Evolutionary conservation across 1,140 invertebrate genomes (phyloP), one percentile per base, ranked within the genome.

Genomic region (Drosophila watanabei): DNA sequence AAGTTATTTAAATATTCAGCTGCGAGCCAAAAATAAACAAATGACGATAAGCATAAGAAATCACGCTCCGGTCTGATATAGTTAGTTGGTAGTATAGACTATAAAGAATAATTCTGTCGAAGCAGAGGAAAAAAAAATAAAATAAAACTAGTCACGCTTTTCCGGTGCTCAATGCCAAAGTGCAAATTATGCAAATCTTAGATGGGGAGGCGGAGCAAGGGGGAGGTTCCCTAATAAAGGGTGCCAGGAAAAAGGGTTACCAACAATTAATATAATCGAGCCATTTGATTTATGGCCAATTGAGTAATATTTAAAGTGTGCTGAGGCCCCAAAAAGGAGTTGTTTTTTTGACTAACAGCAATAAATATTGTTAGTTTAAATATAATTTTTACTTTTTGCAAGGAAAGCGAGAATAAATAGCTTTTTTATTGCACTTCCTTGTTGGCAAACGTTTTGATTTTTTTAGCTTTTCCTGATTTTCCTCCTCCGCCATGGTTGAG

Each of bases 111-210:
- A 63, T 66, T 77, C 52, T 48, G 39, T 20, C 18, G 18, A 20
- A n/a, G 28, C 28, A 9, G 5, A 45, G 33, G 3, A 5, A 18
- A 24, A n/a, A 18, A 32, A 68, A 60, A 28, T 41, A 70, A 79
- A 24, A 24, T 24, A 24, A 76, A 65, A 71, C 81, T 48, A 68
- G 81, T 83, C 81, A 83, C 81, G 81, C 79, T 83, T 83, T 71
- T 83, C 81, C 71, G 76, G 76, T 79, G 65, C 64, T 65, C 75
- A 79, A 75, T 73, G 79, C 62, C 58, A 82, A 79, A 82, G 63
- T 65, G 61, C 20, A 76, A 63, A 75, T 66, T 79, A 83, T 83
- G 80, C 65, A 83, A 83, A 83, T 71, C 65, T 18, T n/a, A 57
- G 71, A 75, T 39, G 18, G 39, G 28, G 45, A 32, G 37, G n/a